Evolutionary conservation across 2,113 vertebrate species (phyloP).

Genomic region (Ochotona princeps): DNA sequence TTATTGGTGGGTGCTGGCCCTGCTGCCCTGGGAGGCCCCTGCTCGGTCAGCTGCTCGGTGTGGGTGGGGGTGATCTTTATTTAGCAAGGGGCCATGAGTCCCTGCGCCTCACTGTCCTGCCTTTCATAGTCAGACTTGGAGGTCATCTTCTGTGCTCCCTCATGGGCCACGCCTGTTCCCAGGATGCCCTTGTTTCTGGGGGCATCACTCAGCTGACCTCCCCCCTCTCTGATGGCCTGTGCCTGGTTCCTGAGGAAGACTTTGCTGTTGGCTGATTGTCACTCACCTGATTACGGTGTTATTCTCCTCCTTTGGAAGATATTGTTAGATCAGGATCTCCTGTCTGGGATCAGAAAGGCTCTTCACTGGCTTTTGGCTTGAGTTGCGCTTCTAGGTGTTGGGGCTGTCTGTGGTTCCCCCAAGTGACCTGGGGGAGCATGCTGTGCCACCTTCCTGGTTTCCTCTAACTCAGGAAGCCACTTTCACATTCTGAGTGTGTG

Average conservation of each 20-base stretch:
- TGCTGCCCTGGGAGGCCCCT: not conserved
- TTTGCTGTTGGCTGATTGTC: not conserved
- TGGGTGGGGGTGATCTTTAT: conserved; percentile 70
- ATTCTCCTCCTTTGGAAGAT: not conserved
- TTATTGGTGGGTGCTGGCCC: not conserved
- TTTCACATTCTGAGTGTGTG: not conserved
- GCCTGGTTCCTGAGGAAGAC: not conserved
- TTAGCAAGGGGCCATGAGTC: conserved; percentile 76
- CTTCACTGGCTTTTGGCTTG: not conserved
- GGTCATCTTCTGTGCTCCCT: conserved; percentile 33
- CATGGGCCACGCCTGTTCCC: not conserved
- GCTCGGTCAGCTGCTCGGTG: conserved; percentile 62
- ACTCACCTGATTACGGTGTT: not conserved
- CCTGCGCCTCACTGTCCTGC: conserved; percentile 40
- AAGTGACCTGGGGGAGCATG: no score
- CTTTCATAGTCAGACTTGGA: conserved; percentile 66
- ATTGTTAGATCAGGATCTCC: not conserved
- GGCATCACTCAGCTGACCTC: not conserved
- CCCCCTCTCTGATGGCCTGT: rapidly evolving
- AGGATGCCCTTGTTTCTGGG: not conserved
- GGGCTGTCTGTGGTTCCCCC: not conserved
- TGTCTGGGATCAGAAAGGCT: not conserved
- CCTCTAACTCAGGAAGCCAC: not conserved
- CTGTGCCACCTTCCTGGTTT: not conserved
- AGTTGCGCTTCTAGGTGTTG: not conserved